Conservation (phyloP, 2,113 vertebrate species). For the Spheniscus mendiculus region DNA sequence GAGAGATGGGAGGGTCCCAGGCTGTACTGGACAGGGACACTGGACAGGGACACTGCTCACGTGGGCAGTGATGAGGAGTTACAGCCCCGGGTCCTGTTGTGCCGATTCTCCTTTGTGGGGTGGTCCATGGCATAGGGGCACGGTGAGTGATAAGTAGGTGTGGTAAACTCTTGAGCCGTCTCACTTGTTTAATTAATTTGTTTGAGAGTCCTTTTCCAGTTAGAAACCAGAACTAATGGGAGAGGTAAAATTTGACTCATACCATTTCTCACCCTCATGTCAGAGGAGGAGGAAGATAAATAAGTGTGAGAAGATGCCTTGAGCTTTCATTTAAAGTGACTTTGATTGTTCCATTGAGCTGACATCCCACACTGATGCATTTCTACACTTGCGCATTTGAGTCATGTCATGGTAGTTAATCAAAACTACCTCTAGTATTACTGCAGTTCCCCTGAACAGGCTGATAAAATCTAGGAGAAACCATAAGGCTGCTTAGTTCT, state of each 20-base stretch:
- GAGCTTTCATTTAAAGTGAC: background rate
- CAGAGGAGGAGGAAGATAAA: background rate
- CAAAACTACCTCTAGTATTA: background rate
- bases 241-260: background rate
- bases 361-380: background rate
- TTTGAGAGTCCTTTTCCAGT: background rate
- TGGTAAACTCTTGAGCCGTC: background rate
- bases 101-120: rapidly evolving
- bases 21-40: background rate
- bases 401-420: background rate
- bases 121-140: background rate
- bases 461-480: background rate
- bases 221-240: background rate
- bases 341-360: background rate
- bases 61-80: background rate
- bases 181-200: background rate
- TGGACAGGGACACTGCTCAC: background rate
- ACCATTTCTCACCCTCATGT: background rate
- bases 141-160: background rate
- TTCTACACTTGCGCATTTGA: background rate
- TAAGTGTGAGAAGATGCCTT: background rate
- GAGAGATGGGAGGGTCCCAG: background rate
- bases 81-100: rapidly evolving
- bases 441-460: background rate
- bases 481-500: background rate